Conservation (phyloP, 2,113 vertebrate species). For the Phoenicopterus ruber region DNA sequence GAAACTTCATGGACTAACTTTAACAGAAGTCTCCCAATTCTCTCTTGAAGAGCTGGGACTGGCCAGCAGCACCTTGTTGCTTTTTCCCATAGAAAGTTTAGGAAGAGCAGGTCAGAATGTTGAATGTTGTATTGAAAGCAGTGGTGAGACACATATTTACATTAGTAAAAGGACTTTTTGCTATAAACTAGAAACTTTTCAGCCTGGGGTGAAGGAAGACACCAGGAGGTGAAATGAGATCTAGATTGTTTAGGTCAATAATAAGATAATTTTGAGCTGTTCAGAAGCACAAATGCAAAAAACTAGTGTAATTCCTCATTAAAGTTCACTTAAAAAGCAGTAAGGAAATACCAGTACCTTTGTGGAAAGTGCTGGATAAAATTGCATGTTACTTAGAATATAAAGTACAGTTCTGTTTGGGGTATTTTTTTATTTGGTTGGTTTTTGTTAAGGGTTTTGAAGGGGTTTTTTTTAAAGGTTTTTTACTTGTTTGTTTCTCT, state of each 20-base stretch:
- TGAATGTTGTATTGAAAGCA: neutral
- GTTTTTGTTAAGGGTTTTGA: neutral
- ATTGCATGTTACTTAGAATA: neutral
- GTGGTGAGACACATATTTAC: neutral
- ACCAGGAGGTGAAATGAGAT: neutral
- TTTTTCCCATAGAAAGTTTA: neutral
- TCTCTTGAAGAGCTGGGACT: neutral
- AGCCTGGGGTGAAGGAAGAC: neutral
- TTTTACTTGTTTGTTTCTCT: too few species aligned
- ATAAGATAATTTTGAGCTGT: neutral
- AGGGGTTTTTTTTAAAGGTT: too few species aligned
- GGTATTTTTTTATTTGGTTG: neutral
- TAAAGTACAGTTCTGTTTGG: neutral
- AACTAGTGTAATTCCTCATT: neutral
- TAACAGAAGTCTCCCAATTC: neutral
- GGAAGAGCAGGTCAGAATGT: neutral
- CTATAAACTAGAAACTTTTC: neutral
- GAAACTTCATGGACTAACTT: neutral
- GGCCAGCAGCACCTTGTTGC: accelerated
- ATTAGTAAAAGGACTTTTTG: neutral
- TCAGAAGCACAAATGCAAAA: neutral
- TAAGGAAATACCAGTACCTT: neutral
- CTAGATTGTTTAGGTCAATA: neutral
- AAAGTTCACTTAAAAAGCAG: neutral
- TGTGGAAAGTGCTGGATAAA: neutral